Evolutionary conservation across 2,888 invertebrate genomes (phyloP), one percentile per base, ranked within the genome.

Genomic region (Scelioninae gen. 1): DNA sequence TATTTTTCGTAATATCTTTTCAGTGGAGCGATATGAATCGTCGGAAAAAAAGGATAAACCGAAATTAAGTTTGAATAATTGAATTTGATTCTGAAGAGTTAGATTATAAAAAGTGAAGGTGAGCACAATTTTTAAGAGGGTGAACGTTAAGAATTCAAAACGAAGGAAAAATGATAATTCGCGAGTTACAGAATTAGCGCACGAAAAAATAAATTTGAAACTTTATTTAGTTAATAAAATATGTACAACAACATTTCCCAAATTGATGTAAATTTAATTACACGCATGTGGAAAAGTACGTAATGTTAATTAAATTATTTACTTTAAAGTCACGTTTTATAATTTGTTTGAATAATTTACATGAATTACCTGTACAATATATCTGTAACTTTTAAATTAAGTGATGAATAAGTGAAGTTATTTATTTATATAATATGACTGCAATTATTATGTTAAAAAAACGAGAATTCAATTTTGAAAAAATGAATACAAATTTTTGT

Each of bases 21-120:
- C n/a, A n/a, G n/a, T 43, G n/a, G n/a, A 43, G n/a, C 5, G n/a
- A n/a, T 8, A n/a, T n/a, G 43, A 10, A n/a, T 43, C 43, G 43
- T n/a, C 11, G 5, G 43, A 11, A 43, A 11, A 43, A n/a, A 43
- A 43, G 8, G n/a, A 43, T 5, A 43, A n/a, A 5, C 43, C n/a
- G n/a, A 43, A 43, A 43, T 43, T 43, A 43, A 43, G 43, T 43
- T 43, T 43, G 9, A 43, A 43, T 43, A 43, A 43, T 43, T 43
- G 43, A 11, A 43, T 10, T 5, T n/a, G n/a, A 8, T 43, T 10
- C 5, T n/a, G 10, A 5, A n/a, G 11, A n/a, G 11, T n/a, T 43
- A 43, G 23, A 23, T 23, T 23, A 43, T 43, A 43, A 43, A 43
- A 43, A 43, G 43, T n/a, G 43, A 43, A 43, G 43, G 11, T 43